Evolutionary conservation across 1,140 invertebrate genomes (phyloP), one percentile per base, ranked within the genome.

Genomic region (Drosophila prosaltans): DNA sequence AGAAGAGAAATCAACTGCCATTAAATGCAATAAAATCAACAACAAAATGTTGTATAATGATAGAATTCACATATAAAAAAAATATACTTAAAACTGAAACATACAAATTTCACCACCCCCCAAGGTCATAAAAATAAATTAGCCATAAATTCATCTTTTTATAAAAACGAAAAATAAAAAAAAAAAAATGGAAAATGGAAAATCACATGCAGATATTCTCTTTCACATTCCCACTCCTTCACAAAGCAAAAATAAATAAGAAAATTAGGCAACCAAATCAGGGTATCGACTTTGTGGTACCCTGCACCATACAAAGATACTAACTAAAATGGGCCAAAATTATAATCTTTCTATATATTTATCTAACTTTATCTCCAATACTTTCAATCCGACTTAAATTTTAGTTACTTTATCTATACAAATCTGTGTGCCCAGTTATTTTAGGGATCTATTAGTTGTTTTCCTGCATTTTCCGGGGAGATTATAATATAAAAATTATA

Each of bases 81-180:
- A 41, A 51, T 54, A 78, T 67, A 65, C 43, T 63, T 32, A 43
- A 63, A 69, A 32, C 30, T 48, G 63, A 77, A 36, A 60, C 45
- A 40, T 36, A 48, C 76, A 43, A 59, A 70, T 58, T 62, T 43
- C 26, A 54, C 59, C 59, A 36, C 32, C 32, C 69, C 66, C 58
- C 65, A 63, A 36, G 64, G 48, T 72, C 83, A 76, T 79, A 68
- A 79, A 88, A 85, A 21, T 69, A 70, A 85, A 82, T 82, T 88
- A 86, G 26, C 59, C 61, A 76, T 77, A 79, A 70, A 75, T 72
- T 74, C 60, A 36, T 16, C 36, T 43, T 58, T 51, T 58, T 40
- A 69, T 48, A 57, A 26, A 60, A 16, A n/a, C 2, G 8, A 48
- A 24, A 24, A 26, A 10, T 2, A 45, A 21, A 16, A 43, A 43